A percentile compares a stretch with the other conserved stretches of the same genome.
phyloP scores from a whole-genome alignment of 1,140 invertebrate species.

The Colletes latitarsis region DNA sequence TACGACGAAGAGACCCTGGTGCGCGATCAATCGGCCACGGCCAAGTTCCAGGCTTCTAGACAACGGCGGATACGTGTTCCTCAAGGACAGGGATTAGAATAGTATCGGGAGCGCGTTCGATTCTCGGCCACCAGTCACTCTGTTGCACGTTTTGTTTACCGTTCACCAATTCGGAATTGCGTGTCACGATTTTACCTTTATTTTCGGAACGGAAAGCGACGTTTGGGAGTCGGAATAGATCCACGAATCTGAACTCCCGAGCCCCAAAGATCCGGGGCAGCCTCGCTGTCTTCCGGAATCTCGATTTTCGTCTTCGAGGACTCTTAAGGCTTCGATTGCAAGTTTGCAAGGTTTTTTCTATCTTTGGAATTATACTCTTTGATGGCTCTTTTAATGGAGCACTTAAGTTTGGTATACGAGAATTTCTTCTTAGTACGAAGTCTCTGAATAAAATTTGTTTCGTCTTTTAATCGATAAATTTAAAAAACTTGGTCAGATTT shows the following conservation, averaged over 20 bases:
- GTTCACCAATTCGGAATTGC: neutral
- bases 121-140: neutral
- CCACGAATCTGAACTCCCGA: neutral
- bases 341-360: no score
- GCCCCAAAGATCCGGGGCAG: no score
- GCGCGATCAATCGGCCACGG: constrained; percentile 55
- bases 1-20: constrained; percentile 17
- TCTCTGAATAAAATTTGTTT: no score
- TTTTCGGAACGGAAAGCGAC: neutral
- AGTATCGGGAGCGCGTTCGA: constrained; percentile 35
- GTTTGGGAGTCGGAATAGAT: neutral
- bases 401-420: no score
- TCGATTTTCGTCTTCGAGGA: no score
- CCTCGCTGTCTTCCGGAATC: no score
- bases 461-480: no score
- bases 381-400: no score
- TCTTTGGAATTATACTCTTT: no score
- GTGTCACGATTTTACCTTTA: neutral
- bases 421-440: no score
- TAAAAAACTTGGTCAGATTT: no score
- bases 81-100: constrained; percentile 61
- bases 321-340: no score
- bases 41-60: constrained; percentile 44
- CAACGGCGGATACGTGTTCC: neutral
- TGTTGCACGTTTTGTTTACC: neutral